phyloP scores from a whole-genome alignment of 2,888 invertebrate genomes.

The Rhabditoides inermis region DNA sequence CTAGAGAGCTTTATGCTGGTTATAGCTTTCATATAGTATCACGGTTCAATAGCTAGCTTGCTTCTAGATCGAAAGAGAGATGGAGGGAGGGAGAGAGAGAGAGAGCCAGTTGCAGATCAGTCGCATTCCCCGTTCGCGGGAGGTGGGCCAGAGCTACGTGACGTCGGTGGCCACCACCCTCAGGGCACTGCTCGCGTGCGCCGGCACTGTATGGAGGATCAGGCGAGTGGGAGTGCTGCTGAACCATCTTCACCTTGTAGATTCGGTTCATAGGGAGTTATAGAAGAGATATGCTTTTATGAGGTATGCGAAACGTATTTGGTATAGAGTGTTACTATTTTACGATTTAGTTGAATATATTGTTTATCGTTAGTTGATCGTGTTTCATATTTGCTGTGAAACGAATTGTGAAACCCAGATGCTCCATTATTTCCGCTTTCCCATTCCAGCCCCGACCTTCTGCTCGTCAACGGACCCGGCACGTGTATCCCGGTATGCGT shows the following conservation, averaged over 20 bases:
- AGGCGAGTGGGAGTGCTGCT: slow-evolving; percentile 85
- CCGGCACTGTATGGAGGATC: slow-evolving; percentile 80
- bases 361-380: too few relatives aligned
- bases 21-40: too few relatives aligned
- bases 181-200: slow-evolving; percentile 64
- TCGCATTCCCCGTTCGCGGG: slow-evolving; percentile 66
- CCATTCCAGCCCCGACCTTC: slow-evolving; percentile 63
- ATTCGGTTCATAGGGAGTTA: too few relatives aligned
- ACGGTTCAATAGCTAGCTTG: too few relatives aligned
- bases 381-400: too few relatives aligned
- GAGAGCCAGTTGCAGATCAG: slow-evolving; percentile 16
- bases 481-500: slow-evolving; percentile 86
- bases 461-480: slow-evolving; percentile 91
- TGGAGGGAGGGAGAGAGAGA: slow-evolving; percentile 3
- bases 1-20: too few relatives aligned
- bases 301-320: background rate
- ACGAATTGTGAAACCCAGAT: too few relatives aligned
- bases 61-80: background rate
- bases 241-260: too few relatives aligned
- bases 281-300: background rate
- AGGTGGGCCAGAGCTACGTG: slow-evolving; percentile 74
- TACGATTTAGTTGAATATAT: too few relatives aligned
- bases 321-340: too few relatives aligned
- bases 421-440: slow-evolving; percentile 52
- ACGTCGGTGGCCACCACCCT: slow-evolving; percentile 73